Evolutionary conservation across 2,113 vertebrate species (phyloP).

Genomic region (Pedetes capensis): DNA sequence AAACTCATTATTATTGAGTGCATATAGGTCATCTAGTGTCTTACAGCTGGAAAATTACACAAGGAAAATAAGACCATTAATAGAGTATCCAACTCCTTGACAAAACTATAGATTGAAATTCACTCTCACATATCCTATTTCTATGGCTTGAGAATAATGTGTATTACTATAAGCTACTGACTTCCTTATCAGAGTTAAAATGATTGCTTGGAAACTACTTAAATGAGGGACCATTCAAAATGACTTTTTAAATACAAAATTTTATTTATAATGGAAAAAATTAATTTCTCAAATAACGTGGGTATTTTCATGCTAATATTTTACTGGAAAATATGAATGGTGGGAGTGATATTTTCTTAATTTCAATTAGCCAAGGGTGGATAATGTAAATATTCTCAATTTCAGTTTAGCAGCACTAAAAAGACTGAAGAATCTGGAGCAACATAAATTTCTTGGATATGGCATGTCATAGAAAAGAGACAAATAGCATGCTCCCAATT

Average conservation of each 20-base stretch:
- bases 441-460: neutral
- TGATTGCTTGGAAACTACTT: neutral
- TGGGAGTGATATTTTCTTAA: neutral
- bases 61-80: neutral
- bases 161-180: neutral
- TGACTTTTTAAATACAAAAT: neutral
- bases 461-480: neutral
- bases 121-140: neutral
- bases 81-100: neutral
- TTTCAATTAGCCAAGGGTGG: neutral
- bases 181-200: neutral
- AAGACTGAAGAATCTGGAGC: neutral
- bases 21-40: neutral
- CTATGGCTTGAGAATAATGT: neutral
- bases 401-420: neutral
- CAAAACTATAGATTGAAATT: neutral
- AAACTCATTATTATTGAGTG: neutral
- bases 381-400: neutral
- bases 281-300: neutral
- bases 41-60: slow-evolving; percentile 4
- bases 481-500: neutral
- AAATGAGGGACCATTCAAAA: neutral
- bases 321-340: neutral
- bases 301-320: neutral
- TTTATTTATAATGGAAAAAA: neutral